Percentiles rank a stretch among this genome's conserved stretches.
phyloP scores from a whole-genome alignment of 2,888 invertebrate species.

The Pantelozetes paolii region DNA sequence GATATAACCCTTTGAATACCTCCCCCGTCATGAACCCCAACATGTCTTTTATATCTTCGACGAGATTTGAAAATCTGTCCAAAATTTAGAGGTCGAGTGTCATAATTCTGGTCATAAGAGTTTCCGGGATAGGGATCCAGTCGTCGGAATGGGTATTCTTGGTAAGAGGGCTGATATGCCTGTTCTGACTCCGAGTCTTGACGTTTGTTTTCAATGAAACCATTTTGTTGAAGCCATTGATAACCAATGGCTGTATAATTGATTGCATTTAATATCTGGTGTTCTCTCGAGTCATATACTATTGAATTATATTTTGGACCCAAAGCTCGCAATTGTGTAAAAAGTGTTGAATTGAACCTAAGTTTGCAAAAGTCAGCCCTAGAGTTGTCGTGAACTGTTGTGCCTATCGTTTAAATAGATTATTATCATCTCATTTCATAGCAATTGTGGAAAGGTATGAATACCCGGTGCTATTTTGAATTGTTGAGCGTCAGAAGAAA shows the following conservation, averaged over 20 bases:
- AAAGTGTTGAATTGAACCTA: constrained; percentile 64
- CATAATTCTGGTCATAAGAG: constrained; percentile 10
- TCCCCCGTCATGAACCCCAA: constrained; percentile 55
- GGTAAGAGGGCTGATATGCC: constrained; percentile 18
- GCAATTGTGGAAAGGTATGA: background rate
- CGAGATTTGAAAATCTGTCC: background rate
- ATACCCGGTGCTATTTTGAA: constrained; percentile 39
- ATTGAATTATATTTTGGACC: constrained; percentile 65
- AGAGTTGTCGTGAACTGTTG: constrained; percentile 56
- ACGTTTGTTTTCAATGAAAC: constrained; percentile 25
- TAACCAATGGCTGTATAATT: constrained; percentile 57
- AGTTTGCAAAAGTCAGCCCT: constrained; percentile 63
- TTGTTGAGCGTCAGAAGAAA: background rate
- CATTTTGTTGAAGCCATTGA: constrained; percentile 54
- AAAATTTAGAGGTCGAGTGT: background rate
- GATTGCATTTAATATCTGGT: constrained; percentile 54
- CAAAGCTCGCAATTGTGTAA: constrained; percentile 64
- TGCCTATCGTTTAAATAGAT: constrained; percentile 50
- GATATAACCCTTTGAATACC: constrained; percentile 54
- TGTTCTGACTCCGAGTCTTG: background rate
- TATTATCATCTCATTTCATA: background rate
- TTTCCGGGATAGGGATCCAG: constrained; percentile 1
- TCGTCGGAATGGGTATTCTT: background rate
- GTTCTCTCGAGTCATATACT: constrained; percentile 64
- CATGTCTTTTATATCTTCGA: constrained; percentile 50